A percentile compares a stretch with the other conserved stretches of the same genome.
Evolutionary conservation across 2,113 vertebrate species (phyloP).

Genomic region (Phalacrocorax pelagicus): DNA sequence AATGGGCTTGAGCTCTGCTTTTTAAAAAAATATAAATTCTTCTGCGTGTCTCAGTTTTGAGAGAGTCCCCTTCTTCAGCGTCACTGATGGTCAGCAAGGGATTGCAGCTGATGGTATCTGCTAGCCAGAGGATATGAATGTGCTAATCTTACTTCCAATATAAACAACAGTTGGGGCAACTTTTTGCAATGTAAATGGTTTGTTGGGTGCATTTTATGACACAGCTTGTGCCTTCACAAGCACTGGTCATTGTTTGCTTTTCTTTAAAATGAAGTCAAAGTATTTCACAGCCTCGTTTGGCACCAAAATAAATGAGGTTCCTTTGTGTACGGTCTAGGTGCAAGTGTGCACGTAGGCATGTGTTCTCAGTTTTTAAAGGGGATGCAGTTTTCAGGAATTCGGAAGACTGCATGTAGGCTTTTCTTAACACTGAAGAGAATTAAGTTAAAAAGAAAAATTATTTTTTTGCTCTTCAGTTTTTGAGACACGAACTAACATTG

Average conservation of each 20-base stretch:
- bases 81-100: background rate
- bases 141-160: conserved; percentile 45
- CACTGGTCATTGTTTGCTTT: conserved; percentile 46
- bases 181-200: conserved; percentile 61
- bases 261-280: conserved; percentile 42
- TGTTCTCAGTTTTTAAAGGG: background rate
- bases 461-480: background rate
- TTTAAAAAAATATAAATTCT: background rate
- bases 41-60: background rate
- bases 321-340: background rate
- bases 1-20: background rate
- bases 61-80: background rate
- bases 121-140: conserved; percentile 54
- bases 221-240: conserved; percentile 25
- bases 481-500: background rate
- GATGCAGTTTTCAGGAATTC: background rate
- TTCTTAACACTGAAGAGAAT: background rate
- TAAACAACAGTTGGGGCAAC: conserved; percentile 41
- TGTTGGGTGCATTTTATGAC: conserved; percentile 48
- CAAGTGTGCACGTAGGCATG: background rate
- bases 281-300: conserved; percentile 2
- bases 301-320: conserved; percentile 2
- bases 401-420: background rate
- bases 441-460: background rate
- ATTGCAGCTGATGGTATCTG: conserved; percentile 47